Conservation (phyloP, 1,140 invertebrate genomes). For the Ceratosolen solmsi region DNA sequence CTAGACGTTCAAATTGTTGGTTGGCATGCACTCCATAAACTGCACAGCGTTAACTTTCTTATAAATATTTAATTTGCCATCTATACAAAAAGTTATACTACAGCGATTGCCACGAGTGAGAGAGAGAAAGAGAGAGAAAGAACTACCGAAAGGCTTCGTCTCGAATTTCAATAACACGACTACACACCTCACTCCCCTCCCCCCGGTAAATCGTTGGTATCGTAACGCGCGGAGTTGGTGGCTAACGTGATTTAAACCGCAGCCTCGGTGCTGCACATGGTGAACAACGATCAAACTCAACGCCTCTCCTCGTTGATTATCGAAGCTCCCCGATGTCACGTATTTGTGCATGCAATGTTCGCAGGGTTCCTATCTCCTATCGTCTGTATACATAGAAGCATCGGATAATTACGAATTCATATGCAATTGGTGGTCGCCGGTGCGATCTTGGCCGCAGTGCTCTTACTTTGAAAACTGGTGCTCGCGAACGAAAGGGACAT, state of each 20-base stretch:
- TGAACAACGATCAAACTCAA: not conserved
- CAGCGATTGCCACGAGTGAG: not conserved
- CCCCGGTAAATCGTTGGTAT: not conserved
- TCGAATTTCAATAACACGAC: not conserved
- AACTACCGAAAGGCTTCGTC: not conserved
- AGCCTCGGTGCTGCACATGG: not conserved
- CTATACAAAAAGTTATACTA: not conserved
- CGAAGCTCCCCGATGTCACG: slow-evolving; percentile 11
- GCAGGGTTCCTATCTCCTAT: not conserved
- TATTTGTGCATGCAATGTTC: slow-evolving; percentile 8
- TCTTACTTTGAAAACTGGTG: slow-evolving; percentile 18
- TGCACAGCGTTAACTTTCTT: too few species aligned
- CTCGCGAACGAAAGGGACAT: slow-evolving; percentile 42
- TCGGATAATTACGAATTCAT: slow-evolving; percentile 10
- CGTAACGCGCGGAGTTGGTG: not conserved
- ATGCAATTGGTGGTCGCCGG: not conserved
- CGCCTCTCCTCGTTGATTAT: slow-evolving; percentile 33
- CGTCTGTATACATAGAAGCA: not conserved
- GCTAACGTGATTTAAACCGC: slow-evolving; percentile 9
- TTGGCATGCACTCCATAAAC: too few species aligned
- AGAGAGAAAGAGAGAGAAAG: not conserved
- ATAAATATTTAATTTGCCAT: too few species aligned
- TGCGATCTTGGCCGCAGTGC: not conserved
- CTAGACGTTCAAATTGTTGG: too few species aligned
- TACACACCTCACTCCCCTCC: too few species aligned